phyloP scores from a whole-genome alignment of 2,888 invertebrate genomes.

The Ophioninae sp. region DNA sequence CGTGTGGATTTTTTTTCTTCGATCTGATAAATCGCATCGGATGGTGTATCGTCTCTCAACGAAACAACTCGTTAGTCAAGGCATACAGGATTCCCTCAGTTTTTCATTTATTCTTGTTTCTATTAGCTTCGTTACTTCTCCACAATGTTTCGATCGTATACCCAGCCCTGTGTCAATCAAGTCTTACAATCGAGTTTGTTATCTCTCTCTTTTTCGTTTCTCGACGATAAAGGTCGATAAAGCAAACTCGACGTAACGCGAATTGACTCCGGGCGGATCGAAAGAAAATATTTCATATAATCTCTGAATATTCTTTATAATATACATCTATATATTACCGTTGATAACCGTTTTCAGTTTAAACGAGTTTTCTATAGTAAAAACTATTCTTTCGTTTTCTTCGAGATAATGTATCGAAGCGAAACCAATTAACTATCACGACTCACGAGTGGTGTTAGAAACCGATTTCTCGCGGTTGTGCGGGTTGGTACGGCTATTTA shows the following conservation, averaged over 20 bases:
- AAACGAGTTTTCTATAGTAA: too few species aligned
- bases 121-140: slow-evolving; percentile 21
- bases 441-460: too few species aligned
- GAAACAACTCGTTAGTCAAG: slow-evolving; percentile 64
- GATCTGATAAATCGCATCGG: slow-evolving; percentile 60
- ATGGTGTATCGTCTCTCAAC: slow-evolving; percentile 61
- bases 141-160: slow-evolving; percentile 55
- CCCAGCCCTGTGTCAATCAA: not conserved
- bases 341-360: too few species aligned
- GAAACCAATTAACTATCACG: too few species aligned
- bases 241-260: not conserved
- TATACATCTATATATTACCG: slow-evolving; percentile 61
- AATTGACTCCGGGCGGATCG: slow-evolving; percentile 43
- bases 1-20: slow-evolving; percentile 44
- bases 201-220: slow-evolving; percentile 10
- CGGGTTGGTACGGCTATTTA: too few species aligned
- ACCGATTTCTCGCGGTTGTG: too few species aligned
- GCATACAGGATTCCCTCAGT: slow-evolving; percentile 56
- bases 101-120: not conserved
- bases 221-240: slow-evolving; percentile 8
- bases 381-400: too few species aligned
- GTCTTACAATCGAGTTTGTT: slow-evolving; percentile 15
- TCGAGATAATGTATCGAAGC: too few species aligned
- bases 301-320: slow-evolving; percentile 58
- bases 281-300: slow-evolving; percentile 49